Evolutionary conservation across 2,113 vertebrate genomes (phyloP).

Genomic region (Fregetta grallaria): DNA sequence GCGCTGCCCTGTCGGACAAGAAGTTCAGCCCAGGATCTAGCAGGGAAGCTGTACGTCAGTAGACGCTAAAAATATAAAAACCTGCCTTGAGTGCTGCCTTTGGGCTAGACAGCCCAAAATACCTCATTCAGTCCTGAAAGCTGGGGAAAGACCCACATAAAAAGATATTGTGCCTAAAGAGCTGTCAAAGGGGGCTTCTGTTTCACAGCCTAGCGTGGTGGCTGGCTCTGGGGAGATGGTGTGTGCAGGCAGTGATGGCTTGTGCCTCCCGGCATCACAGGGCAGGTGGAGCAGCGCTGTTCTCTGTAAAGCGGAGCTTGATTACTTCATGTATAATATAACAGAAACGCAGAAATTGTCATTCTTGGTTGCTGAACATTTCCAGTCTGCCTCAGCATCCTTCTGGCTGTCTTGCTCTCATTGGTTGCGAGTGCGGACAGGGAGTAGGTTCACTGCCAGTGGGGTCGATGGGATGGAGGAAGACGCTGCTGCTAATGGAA

Average conservation of each 20-base stretch:
- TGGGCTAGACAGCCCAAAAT: not conserved
- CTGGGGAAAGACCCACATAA: not conserved
- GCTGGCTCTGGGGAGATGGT: not conserved
- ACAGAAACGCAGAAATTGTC: not conserved
- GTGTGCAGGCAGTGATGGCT: not conserved
- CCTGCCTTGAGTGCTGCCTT: not conserved
- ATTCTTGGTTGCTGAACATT: not conserved
- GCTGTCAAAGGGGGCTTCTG: not conserved
- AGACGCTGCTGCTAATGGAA: not conserved
- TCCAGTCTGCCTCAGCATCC: not conserved
- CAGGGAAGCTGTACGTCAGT: not conserved
- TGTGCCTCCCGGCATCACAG: not conserved
- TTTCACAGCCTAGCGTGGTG: not conserved
- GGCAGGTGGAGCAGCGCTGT: not conserved
- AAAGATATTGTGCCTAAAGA: not conserved
- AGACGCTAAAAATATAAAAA: not conserved
- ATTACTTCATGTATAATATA: not conserved
- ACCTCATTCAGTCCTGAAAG: not conserved
- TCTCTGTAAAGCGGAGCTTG: not conserved
- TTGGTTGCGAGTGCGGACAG: fast-evolving
- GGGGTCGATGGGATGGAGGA: not conserved
- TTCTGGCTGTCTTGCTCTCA: not conserved
- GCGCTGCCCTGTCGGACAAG: not conserved
- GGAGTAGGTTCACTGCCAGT: not conserved
- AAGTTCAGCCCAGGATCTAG: not conserved